Evolutionary conservation across 2,888 invertebrate genomes (phyloP).

Genomic region (Amblyteles armatorius): DNA sequence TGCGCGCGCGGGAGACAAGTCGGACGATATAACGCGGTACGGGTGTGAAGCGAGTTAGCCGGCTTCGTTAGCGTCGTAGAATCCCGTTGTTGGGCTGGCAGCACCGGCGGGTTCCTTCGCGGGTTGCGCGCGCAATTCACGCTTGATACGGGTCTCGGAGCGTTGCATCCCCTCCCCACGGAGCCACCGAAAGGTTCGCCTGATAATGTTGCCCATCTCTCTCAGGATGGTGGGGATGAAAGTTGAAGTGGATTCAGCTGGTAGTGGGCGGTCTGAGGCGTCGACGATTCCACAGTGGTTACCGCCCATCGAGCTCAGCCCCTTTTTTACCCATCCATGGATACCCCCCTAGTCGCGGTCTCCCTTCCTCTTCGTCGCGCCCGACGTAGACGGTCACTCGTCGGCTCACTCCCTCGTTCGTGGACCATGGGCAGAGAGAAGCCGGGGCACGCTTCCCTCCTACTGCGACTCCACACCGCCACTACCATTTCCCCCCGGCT

Average conservation of each 20-base stretch:
- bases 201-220: conserved; percentile 50
- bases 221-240: conserved; percentile 69
- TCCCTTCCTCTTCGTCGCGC: conserved; percentile 18
- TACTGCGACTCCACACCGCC: conserved; percentile 67
- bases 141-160: conserved; percentile 70
- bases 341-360: conserved; percentile 46
- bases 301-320: conserved; percentile 80
- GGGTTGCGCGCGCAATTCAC: conserved; percentile 81
- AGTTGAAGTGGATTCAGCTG: conserved; percentile 75
- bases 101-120: conserved; percentile 56
- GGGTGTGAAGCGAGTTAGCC: conserved; percentile 58
- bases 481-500: conserved; percentile 66
- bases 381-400: background rate
- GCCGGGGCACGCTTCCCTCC: conserved; percentile 69
- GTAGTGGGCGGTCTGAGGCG: conserved; percentile 81
- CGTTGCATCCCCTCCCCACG: conserved; percentile 45
- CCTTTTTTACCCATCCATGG: conserved; percentile 78
- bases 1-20: conserved; percentile 45
- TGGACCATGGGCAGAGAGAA: conserved; percentile 52
- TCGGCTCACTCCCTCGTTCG: conserved; percentile 47
- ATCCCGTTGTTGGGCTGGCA: conserved; percentile 51
- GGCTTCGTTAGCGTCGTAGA: conserved; percentile 37
- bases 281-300: conserved; percentile 74
- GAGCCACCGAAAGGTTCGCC: conserved; percentile 43
- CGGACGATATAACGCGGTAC: conserved; percentile 48